Conservation (phyloP, 1,140 invertebrate species). For the Temnothorax nylanderi region DNA sequence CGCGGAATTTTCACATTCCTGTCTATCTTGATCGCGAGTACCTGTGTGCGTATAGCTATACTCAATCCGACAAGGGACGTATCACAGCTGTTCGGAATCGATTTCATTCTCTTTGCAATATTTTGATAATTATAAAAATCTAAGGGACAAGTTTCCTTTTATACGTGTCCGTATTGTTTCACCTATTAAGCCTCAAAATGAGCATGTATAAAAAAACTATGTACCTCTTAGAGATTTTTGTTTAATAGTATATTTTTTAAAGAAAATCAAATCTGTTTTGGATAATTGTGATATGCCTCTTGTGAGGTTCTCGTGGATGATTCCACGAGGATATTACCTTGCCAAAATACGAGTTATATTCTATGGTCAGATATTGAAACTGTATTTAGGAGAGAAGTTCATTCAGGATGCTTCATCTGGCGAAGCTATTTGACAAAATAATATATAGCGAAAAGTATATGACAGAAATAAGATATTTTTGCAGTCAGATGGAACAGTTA, state of each 20-base stretch:
- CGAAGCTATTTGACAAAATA: background rate
- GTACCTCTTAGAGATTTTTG: background rate
- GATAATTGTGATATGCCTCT: background rate
- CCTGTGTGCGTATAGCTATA: background rate
- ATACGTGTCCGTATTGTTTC: background rate
- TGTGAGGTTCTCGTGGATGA: background rate
- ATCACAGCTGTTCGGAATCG: background rate
- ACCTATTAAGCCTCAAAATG: background rate
- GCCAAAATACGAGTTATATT: background rate
- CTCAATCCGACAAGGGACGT: background rate
- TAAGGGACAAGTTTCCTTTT: background rate
- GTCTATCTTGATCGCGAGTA: slow-evolving; percentile 14
- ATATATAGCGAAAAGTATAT: background rate
- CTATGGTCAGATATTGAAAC: background rate
- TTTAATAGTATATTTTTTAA: background rate
- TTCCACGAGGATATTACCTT: background rate
- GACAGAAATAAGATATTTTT: background rate
- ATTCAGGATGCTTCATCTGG: background rate
- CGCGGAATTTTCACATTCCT: slow-evolving; percentile 23
- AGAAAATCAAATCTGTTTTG: background rate
- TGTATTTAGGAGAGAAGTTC: background rate
- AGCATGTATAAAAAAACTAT: background rate
- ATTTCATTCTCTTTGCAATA: background rate
- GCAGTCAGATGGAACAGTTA: background rate
- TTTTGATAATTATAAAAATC: background rate